phyloP scores from a whole-genome alignment of 1,140 invertebrate species.

The Brachionus paranguensis region DNA sequence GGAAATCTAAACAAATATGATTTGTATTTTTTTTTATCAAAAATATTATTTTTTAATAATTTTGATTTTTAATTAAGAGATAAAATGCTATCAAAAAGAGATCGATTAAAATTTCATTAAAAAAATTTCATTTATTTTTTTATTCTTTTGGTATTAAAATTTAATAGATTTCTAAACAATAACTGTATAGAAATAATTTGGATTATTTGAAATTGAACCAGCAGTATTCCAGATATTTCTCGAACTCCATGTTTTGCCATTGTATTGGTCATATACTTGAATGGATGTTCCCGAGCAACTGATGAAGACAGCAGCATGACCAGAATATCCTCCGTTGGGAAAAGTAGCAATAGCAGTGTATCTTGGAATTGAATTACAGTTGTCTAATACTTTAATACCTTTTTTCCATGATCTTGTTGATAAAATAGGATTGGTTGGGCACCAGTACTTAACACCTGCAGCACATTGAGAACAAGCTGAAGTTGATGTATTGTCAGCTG shows the following conservation, averaged over 20 bases:
- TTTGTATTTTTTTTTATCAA: too few relatives aligned
- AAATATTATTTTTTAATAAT: too few relatives aligned
- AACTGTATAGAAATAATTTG: not conserved
- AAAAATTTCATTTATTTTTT: too few relatives aligned
- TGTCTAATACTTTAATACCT: not conserved
- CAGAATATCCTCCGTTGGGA: conserved; percentile 2
- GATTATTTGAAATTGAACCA: not conserved
- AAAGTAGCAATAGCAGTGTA: conserved; percentile 19
- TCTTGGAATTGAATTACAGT: not conserved
- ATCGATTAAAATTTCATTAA: too few relatives aligned
- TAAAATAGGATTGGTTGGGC: not conserved
- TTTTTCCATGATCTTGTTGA: conserved; percentile 24
- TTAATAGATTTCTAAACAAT: not conserved
- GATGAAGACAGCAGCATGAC: conserved; percentile 20
- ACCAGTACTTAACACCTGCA: conserved; percentile 14
- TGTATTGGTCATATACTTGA: not conserved
- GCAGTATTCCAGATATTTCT: not conserved
- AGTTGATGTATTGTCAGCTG: not conserved
- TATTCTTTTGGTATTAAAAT: not conserved
- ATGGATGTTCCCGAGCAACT: not conserved
- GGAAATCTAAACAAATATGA: too few relatives aligned
- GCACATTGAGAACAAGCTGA: conserved; percentile 1
- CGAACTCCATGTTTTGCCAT: not conserved
- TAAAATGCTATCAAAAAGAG: too few relatives aligned
- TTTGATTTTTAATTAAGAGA: too few relatives aligned